Evolutionary conservation across 30 jellyfish, hydroid and myxozoan genomes (phyloP), one percentile per base, ranked within the genome.

Genomic region (Morbakka virulenta): DNA sequence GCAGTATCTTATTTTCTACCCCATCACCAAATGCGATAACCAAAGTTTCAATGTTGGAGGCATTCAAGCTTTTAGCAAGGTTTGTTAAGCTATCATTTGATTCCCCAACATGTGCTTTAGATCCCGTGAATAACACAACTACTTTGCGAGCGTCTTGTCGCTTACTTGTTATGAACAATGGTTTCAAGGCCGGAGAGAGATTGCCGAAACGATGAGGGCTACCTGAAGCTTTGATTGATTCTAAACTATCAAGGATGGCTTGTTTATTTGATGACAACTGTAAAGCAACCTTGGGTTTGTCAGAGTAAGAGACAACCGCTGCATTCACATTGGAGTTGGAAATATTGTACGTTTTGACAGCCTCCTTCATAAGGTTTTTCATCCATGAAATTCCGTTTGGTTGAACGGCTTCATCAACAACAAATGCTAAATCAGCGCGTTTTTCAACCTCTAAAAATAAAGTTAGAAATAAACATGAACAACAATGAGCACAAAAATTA

Each of bases 341-440:
- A 28, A 82, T 28, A 1, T 41, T 23, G 32, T 69, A 82, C 30
- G 57, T 77, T 33, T 73, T 52, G 32, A 82, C 21, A 2, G 86
- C 74, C 0, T 71, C 77, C 25, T 52, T 34, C 29, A 82, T 70
- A 1, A 82, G 71, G 28, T 47, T 72, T 2, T 77, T 27, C 24
- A 52, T 50, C 28, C 47, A 67, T 3, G 50, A 49, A 47, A 82
- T 14, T 12, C 52, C 81, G 32, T 71, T 69, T 12, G 67, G 63
- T 30, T 82, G 50, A 52, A 82, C 72, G 2, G 70, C 30, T 32
- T 67, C 34, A 63, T 82, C 94, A n/a, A 82, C 94, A 32, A 83
- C 94, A 62, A 82, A 82, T n/a, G 63, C 81, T 1, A 82, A 66
- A 51, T 82, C 94, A 17, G 85, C 94, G 17, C 6, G 32, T 22